These are phyloP conservation scores for Synanthedon formicaeformis DNA, from an alignment of 2,888 invertebrate genomes.

Conservation along the genomic window DNA sequence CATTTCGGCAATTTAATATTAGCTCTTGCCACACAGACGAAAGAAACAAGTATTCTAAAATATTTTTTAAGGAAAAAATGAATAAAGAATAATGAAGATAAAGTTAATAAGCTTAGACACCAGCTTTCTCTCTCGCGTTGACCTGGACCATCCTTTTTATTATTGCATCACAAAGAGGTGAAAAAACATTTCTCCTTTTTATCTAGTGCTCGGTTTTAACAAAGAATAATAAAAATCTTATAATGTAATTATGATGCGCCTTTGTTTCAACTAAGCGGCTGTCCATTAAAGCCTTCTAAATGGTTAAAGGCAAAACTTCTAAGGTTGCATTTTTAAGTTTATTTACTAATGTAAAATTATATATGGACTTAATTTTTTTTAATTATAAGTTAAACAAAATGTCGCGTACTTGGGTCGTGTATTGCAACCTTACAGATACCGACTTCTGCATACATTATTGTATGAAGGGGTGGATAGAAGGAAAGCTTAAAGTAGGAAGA, in stretches of 20 bases:
- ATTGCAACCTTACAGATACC: too few relatives aligned
- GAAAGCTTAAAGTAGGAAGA: too few relatives aligned
- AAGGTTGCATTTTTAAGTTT: too few relatives aligned
- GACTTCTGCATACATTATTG: too few relatives aligned
- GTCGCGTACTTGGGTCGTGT: too few relatives aligned
- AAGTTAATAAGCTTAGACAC: constrained; percentile 53
- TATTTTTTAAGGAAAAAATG: constrained; percentile 7
- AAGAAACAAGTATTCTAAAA: constrained; percentile 2
- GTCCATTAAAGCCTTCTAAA: neutral
- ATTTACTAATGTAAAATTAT: too few relatives aligned
- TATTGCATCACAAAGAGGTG: constrained; percentile 39
- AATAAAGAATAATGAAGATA: constrained; percentile 27
- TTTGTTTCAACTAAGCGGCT: neutral
- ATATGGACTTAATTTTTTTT: too few relatives aligned
- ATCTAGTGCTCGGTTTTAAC: constrained; percentile 13
- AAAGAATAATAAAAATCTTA: neutral
- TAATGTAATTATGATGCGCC: neutral
- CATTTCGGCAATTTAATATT: too few relatives aligned
- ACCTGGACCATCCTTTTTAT: constrained; percentile 49
- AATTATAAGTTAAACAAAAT: too few relatives aligned
- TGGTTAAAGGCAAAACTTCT: neutral
- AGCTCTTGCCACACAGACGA: neutral
- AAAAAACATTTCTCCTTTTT: constrained; percentile 28
- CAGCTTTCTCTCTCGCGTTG: constrained; percentile 35
- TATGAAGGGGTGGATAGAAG: too few relatives aligned